Evolutionary conservation across 2,797 vertebrate species (phyloP), one percentile per base, ranked within the genome.

Genomic region (Percopsis omiscomaycus): DNA sequence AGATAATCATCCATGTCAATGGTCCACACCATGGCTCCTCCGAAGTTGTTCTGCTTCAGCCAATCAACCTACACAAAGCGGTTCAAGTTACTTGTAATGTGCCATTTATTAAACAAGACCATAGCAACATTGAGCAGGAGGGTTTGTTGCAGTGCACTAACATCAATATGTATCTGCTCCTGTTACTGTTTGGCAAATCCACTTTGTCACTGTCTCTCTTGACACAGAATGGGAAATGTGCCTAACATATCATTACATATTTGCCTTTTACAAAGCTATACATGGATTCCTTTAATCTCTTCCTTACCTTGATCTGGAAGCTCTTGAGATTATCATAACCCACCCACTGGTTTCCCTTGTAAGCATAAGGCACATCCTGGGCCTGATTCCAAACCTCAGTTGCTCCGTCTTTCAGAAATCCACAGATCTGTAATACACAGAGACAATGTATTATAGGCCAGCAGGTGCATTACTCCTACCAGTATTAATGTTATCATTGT

Each of bases 1-100:
- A 77, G 58, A 66, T 89, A 93, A 66, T 93, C 91, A 64, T 93
- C 92, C 86, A 93, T 60, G 61, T 91, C 91, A 10, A 92, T 1
- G 8, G 89, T 16, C 90, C 92, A 93, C 15, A 94, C 87, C 89
- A 93, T 89, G 55, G 89, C 88, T 0, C 91, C 91, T 29, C 81
- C 89, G 58, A 88, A 91, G 8, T 90, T 85, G 58, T 84, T 91
- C 61, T 88, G 64, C 54, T 76, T 91, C 60, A 93, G 55, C 91
- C 91, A 93, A 4, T 92, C 77, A 56, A 70, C 78, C 91, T 83
- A 27, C 32, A 73, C 4, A 56, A 49, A 66, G 54, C 50, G 51
- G 15, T 57, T 32, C 4, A 37, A 28, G 42, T 13, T 1, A 50
- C 6, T 14, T 27, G 12, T n/a, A 3, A 37, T 15, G 30, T 5